Evolutionary conservation across 2,113 vertebrate genomes (phyloP).

Genomic region (Dipodomys merriami): DNA sequence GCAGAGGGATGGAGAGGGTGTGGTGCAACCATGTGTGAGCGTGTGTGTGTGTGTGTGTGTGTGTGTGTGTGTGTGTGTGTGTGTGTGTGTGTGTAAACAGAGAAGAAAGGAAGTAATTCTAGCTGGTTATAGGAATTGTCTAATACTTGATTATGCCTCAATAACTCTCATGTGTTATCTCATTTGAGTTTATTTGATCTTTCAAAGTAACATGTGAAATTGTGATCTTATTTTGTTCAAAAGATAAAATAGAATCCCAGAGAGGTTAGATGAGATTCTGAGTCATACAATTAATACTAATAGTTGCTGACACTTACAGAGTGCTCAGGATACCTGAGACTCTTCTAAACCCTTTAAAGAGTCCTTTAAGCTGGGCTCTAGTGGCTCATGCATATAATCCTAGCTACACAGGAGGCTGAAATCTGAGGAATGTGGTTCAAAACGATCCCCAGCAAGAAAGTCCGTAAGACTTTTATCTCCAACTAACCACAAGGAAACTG

Average conservation of each 20-base stretch:
- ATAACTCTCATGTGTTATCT: neutral
- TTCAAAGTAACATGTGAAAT: neutral
- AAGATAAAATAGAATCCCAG: neutral
- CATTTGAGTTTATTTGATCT: conserved; percentile 9
- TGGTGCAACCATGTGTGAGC: neutral
- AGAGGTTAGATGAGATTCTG: neutral
- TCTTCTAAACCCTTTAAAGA: neutral
- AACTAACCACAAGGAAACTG: too few species aligned
- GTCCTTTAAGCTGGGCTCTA: too few species aligned
- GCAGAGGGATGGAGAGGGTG: neutral
- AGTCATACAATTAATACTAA: neutral
- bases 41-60: neutral
- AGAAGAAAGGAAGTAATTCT: conserved; percentile 44
- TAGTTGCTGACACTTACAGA: neutral
- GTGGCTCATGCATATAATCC: too few species aligned
- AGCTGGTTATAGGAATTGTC: neutral
- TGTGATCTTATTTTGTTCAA: neutral
- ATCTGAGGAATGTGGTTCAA: too few species aligned
- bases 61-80: too few species aligned
- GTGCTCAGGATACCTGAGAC: neutral
- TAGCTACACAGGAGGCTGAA: too few species aligned
- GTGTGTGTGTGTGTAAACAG: neutral
- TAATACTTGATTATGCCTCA: conserved; percentile 18
- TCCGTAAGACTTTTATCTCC: too few species aligned
- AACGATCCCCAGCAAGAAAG: too few species aligned